A percentile compares a stretch with the other conserved stretches of the same genome.
Evolutionary conservation across 1,140 invertebrate genomes (phyloP).

Genomic region (Drosophila navojoa): DNA sequence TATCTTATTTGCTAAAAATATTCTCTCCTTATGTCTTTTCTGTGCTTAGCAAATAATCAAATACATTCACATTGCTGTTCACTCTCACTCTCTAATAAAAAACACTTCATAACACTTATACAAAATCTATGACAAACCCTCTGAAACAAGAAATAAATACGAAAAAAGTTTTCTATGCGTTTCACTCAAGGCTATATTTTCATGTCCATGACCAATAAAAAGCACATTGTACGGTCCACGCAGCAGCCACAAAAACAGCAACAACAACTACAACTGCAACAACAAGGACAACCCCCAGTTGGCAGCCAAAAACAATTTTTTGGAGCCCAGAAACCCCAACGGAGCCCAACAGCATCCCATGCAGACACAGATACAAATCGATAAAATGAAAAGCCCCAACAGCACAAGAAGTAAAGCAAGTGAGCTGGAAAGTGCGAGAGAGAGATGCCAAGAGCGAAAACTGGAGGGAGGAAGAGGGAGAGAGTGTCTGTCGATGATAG

Average conservation of each 20-base stretch:
- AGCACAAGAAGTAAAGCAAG: conserved; percentile 29
- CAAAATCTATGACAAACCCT: conserved; percentile 9
- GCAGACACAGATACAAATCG: conserved; percentile 58
- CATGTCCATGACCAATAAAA: conserved; percentile 71
- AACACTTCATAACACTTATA: conserved; percentile 12
- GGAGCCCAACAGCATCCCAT: conserved; percentile 38
- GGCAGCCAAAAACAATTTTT: conserved; percentile 49
- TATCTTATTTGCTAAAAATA: too few relatives aligned
- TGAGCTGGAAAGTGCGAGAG: not conserved
- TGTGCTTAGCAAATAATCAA: not conserved
- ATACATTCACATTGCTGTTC: not conserved
- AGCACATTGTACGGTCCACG: conserved; percentile 64
- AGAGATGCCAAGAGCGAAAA: not conserved
- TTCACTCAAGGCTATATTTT: conserved; percentile 43
- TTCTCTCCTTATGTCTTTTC: not conserved
- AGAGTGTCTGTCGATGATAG: not conserved
- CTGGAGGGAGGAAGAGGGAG: not conserved
- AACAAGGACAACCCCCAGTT: conserved; percentile 39
- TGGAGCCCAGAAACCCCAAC: conserved; percentile 31
- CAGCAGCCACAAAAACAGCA: conserved; percentile 18
- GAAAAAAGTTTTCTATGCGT: conserved; percentile 10
- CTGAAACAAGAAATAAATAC: not conserved
- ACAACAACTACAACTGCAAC: conserved; percentile 14
- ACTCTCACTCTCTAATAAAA: conserved; percentile 27
- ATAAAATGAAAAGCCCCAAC: conserved; percentile 63